phyloP scores from a whole-genome alignment of 2,113 vertebrate genomes.

The Pollachius pollachius region DNA sequence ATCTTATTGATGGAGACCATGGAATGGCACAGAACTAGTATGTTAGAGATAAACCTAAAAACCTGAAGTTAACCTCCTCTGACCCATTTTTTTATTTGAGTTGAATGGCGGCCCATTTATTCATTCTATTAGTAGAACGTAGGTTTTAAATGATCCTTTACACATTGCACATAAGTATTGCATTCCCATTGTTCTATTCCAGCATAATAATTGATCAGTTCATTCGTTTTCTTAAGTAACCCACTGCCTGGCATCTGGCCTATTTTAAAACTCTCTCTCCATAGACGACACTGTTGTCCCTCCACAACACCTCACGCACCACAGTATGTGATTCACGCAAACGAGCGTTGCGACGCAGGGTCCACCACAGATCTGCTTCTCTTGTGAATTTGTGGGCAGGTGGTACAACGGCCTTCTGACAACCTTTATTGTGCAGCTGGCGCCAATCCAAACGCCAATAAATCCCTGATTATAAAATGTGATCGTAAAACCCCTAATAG shows the following conservation, averaged over 20 bases:
- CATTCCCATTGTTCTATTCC: no score
- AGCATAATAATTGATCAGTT: no score
- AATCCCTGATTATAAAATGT: slow-evolving; percentile 62
- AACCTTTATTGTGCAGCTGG: slow-evolving; percentile 53
- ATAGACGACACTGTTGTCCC: slow-evolving; percentile 29
- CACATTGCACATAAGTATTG: no score
- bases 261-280: not conserved
- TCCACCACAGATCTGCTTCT: not conserved
- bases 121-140: no score
- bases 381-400: slow-evolving; percentile 45
- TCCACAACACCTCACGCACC: slow-evolving; percentile 8
- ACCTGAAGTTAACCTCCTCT: no score
- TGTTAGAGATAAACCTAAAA: no score
- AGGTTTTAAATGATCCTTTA: no score
- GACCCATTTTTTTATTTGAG: no score
- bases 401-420: slow-evolving; percentile 30
- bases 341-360: not conserved
- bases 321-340: slow-evolving; percentile 34
- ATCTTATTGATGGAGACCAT: no score
- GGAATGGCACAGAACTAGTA: no score
- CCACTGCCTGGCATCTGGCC: slow-evolving; percentile 11
- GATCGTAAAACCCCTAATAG: slow-evolving; percentile 67
- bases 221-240: no score
- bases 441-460: slow-evolving; percentile 53
- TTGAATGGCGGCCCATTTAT: no score